Evolutionary conservation across 92 coral and sea anemone genomes (phyloP).

Genomic region (Diadumene lineata): DNA sequence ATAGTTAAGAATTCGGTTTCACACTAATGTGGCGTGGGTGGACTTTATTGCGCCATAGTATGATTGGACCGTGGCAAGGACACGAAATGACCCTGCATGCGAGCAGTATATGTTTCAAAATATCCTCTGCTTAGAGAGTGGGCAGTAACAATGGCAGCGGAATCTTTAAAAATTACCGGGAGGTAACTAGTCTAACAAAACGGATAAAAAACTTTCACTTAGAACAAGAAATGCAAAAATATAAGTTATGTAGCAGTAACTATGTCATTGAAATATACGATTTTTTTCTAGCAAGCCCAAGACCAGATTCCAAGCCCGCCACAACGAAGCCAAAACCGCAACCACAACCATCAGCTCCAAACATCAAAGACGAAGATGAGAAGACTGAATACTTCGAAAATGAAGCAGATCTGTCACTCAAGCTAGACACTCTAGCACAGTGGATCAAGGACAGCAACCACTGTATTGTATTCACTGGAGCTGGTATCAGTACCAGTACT

Average conservation of each 20-base stretch:
- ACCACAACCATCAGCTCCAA: slow-evolving; percentile 30
- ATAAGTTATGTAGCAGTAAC: neutral
- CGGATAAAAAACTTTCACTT: too few relatives aligned
- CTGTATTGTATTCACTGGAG: slow-evolving; percentile 75
- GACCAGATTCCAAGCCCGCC: slow-evolving; percentile 28
- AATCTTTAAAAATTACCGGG: too few relatives aligned
- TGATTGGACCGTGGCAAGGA: too few relatives aligned
- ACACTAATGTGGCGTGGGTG: too few relatives aligned
- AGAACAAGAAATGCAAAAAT: neutral
- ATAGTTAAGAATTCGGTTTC: too few relatives aligned
- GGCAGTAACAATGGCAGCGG: too few relatives aligned
- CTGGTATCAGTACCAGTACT: slow-evolving; percentile 79
- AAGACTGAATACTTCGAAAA: slow-evolving; percentile 74
- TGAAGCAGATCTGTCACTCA: slow-evolving; percentile 44
- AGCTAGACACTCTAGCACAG: slow-evolving; percentile 41
- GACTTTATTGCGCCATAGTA: too few relatives aligned
- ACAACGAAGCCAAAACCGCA: neutral
- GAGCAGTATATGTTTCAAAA: too few relatives aligned
- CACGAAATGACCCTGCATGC: too few relatives aligned
- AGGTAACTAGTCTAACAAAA: too few relatives aligned
- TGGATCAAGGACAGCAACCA: slow-evolving; percentile 70
- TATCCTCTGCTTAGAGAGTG: too few relatives aligned
- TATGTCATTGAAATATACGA: neutral
- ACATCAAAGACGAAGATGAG: slow-evolving; percentile 39
- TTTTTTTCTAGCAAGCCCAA: neutral